Base-by-base conservation (phyloP, 2,888 invertebrate genomes). In the Heliconius ethilla region DNA sequence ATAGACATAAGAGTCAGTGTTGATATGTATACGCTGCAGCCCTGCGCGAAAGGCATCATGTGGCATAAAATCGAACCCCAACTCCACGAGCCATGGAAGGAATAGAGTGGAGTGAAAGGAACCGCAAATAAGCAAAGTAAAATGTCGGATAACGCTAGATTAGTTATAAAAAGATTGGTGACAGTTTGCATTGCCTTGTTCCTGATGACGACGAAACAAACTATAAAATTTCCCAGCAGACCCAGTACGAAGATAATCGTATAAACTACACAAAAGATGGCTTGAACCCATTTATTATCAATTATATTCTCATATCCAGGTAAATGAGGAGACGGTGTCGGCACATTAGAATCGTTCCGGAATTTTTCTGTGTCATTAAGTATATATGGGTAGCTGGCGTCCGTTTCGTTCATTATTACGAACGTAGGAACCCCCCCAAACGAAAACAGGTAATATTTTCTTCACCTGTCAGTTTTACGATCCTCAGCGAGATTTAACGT, bases 161-260 rank as follows among this genome's bases (percentile, higher is more conserved):
- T 99, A 66, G 98, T 98, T 87, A 99, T 99, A 93, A 99, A 99
- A 75, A 99, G 96, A 90, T 99, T 99, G 6, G 99, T 99, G 62
- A 99, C 99, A 0, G 99, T 99, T 89, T 99, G 99, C 99, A 99
- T 99, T 45, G 98, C 97, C 83, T 97, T 97, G 91, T 99, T 99
- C 51, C 98, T 95, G 59, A 97, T 95, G 10, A 99, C 99, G 25
- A 99, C 99, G 88, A 97, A 99, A 87, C 98, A 98, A 33, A 99
- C 99, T 27, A 99, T 93, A 0, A 97, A 95, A 90, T 99, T 99
- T 0, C 99, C 99, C 84, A 97, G 96, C 1, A 98, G 95, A 4
- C 99, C 99, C 67, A 98, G 94, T 0, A 98, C 95, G 89, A 99
- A 99, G 82, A 99, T 98, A 22, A 96, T 95, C 11, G 96, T 96